These are phyloP conservation scores for Microcebus tavaratra DNA, from an alignment of 2,113 vertebrate species.

Conservation along the genomic window DNA sequence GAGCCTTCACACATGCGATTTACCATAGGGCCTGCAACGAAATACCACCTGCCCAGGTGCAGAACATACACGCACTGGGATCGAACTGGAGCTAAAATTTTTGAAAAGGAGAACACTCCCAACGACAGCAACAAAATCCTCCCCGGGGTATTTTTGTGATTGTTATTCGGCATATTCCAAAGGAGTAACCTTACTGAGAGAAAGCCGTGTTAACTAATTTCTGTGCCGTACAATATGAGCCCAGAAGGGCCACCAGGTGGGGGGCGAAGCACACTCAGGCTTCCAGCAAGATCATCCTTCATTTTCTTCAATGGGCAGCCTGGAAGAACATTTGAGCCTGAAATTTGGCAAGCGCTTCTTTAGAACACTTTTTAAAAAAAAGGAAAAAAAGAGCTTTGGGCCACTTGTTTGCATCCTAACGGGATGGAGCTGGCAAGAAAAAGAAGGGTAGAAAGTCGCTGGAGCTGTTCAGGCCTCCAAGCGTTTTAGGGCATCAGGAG, in stretches of 20 bases:
- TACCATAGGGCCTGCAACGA: neutral
- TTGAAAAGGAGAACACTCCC: neutral
- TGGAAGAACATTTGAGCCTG: conserved; percentile 27
- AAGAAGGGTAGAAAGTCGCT: neutral
- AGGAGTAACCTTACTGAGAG: neutral
- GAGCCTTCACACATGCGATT: neutral
- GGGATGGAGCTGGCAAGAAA: neutral
- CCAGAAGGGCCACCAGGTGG: neutral
- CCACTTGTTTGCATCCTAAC: neutral
- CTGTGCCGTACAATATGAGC: neutral
- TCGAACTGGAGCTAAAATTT: neutral
- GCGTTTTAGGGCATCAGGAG: neutral
- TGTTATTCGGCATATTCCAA: conserved; percentile 21
- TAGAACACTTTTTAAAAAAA: neutral
- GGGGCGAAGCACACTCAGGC: neutral
- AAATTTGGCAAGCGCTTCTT: neutral
- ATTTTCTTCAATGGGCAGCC: neutral
- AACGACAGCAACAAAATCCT: neutral
- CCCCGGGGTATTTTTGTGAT: neutral
- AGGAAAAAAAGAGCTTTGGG: neutral
- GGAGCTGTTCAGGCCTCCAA: neutral
- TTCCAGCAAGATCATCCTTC: neutral
- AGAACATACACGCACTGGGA: neutral
- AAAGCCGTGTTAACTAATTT: neutral
- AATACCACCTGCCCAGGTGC: neutral